Base-by-base conservation (phyloP, 2,113 vertebrate genomes). In the Speoplatyrhinus poulsoni region DNA sequence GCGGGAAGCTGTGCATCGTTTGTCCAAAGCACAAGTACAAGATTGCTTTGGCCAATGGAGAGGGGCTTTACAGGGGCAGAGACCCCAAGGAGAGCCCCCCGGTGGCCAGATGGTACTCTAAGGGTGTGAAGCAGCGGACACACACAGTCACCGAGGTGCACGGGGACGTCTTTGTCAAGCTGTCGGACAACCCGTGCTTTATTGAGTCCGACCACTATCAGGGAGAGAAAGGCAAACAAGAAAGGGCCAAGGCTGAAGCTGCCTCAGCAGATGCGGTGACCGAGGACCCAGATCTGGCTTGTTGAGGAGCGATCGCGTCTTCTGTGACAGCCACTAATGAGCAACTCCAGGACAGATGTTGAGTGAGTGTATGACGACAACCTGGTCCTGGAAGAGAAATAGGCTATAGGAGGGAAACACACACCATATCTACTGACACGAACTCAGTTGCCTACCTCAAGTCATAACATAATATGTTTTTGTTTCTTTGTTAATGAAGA, bases 1-100 rank as follows among this genome's bases (percentile, higher is more conserved):
- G 90, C 71, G 93, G 94, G 82, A 94, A 92, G 76, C 65, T 93
- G 0, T 99, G 97, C 76, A 93, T 99, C 82, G 83, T 96, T 87
- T 98, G 96, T 76, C 96, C 96, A 10, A 96, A 94, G 82, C 96
- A 99, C 91, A 96, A 96, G 75, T 98, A 92, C 82, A 95, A 93
- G 93, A 96, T 99, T 79, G 89, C 91, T 68, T 77, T 99, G 78
- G 88, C 92, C 60, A 85, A 93, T 55, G 97, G 96, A 67, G 96
- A 98, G 89, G 92, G 96, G 54, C 67, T 98, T 2, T 96, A 95
- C 85, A 91, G 94, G 86, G 93, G 79, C 84, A 68, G 72, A 46
- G 84, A 96, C 79, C 93, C 92, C 61, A 77, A 46, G 74, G 87
- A 93, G 3, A 88, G 91, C 53, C 75, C 84, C 3, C 80, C 91